Evolutionary conservation across 2,113 vertebrate species (phyloP), one percentile per base, ranked within the genome.

Genomic region (Sinocyclocheilus anshuiensis): DNA sequence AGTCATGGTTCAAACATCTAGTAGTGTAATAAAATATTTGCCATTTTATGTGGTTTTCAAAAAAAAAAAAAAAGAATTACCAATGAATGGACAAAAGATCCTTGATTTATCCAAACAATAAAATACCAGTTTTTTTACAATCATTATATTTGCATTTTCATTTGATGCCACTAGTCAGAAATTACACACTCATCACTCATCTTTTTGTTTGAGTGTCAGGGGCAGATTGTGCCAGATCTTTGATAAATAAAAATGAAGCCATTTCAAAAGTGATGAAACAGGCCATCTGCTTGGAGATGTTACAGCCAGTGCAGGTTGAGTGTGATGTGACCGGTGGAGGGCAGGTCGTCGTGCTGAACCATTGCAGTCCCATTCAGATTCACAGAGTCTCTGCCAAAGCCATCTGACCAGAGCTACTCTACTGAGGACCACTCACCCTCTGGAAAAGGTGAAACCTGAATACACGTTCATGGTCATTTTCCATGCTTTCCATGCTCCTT

Each of bases 341-440:
- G 50, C 90, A 87, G 74, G 57, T 88, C 26, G 33, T 87, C 15
- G 55, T 87, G 53, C 61, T 91, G 65, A 91, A 88, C 71, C 85
- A 83, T 45, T 87, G 84, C 61, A 86, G 88, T 16, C 86, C 83
- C 4, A 55, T 55, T 39, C 76, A 85, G 15, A 80, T 79, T 13
- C 53, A 2, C 78, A 57, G 67, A 86, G 61, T 72, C 53, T 16
- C 24, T 63, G 15, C 61, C 45, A 20, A 48, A 85, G 18, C 29
- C 53, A 1, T 15, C 83, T 48, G 42, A 63, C 9, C 85, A 9
- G 29, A 76, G 26, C 39, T 79, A 10, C 67, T 59, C 81, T 55
- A 2, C 77, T 75, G 84, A 86, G 8, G 33, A 45, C 12, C 48
- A 63, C 18, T 71, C 24, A 24, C 65, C 13, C 39, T 24, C 50